phyloP scores from a whole-genome alignment of 2,113 vertebrate genomes.

The Eurystomus gularis region DNA sequence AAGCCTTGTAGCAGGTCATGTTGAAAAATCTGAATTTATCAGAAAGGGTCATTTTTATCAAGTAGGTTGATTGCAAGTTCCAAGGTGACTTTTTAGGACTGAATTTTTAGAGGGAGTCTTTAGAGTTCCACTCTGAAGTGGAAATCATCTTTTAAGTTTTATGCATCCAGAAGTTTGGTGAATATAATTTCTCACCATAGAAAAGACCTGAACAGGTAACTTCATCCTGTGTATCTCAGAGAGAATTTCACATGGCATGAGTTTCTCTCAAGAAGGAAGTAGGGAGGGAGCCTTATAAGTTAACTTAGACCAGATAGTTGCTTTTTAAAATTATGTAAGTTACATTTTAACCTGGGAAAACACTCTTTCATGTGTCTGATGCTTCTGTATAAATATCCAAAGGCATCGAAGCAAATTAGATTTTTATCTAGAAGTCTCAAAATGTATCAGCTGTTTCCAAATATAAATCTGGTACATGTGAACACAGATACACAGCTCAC shows the following conservation, averaged over 20 bases:
- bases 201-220: not conserved
- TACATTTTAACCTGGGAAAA: not conserved
- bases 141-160: not conserved
- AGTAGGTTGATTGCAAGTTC: not conserved
- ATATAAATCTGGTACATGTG: not conserved
- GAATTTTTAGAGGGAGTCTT: not conserved
- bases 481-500: not conserved
- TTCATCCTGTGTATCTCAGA: not conserved
- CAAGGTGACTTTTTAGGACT: not conserved
- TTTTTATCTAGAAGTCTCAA: not conserved
- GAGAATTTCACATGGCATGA: not conserved
- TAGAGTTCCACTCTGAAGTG: not conserved
- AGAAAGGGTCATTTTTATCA: not conserved
- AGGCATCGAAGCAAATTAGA: not conserved
- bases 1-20: accelerated
- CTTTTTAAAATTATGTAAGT: not conserved
- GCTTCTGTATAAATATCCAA: not conserved
- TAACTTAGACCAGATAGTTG: not conserved
- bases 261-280: not conserved
- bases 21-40: not conserved
- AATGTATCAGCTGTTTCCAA: not conserved
- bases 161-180: not conserved
- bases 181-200: not conserved
- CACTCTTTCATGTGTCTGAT: not conserved
- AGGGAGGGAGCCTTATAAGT: not conserved